A percentile compares a stretch with the other conserved stretches of the same genome.
phyloP scores from a whole-genome alignment of 2,888 invertebrate genomes.

The Tinea pellionella region DNA sequence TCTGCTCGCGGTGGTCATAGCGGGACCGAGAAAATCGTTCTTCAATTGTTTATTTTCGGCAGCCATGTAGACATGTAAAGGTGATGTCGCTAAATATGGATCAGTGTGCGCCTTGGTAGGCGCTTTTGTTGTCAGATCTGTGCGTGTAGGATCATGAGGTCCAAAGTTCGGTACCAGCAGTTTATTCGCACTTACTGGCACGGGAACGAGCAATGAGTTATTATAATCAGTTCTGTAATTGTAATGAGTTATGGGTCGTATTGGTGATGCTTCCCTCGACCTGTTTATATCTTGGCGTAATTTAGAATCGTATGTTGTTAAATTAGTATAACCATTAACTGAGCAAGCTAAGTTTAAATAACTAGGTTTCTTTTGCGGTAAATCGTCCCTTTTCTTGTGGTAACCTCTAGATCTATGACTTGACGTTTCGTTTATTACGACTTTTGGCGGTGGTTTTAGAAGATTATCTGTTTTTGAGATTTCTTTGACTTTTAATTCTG shows the following conservation, averaged over 20 bases:
- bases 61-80: constrained; percentile 58
- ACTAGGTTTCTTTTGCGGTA: constrained; percentile 79
- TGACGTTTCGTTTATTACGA: constrained; percentile 36
- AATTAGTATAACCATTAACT: constrained; percentile 89
- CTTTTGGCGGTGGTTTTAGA: constrained; percentile 54
- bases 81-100: constrained; percentile 49
- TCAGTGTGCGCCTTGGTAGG: constrained; percentile 65
- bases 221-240: constrained; percentile 51
- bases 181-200: constrained; percentile 62
- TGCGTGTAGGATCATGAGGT: constrained; percentile 52
- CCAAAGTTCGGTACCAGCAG: constrained; percentile 67
- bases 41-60: constrained; percentile 60
- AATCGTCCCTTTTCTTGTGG: constrained; percentile 51
- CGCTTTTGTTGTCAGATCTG: constrained; percentile 61
- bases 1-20: constrained; percentile 55
- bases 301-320: constrained; percentile 88
- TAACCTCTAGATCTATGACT: constrained; percentile 51
- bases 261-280: constrained; percentile 79
- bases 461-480: constrained; percentile 32
- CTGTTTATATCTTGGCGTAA: constrained; percentile 78
- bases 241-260: constrained; percentile 69
- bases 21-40: constrained; percentile 59
- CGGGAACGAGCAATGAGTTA: constrained; percentile 54
- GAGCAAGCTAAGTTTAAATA: constrained; percentile 91
- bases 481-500: constrained; percentile 26